Percentiles rank a stretch among this genome's conserved stretches.
Conservation (phyloP, 2,888 invertebrate genomes). For the Diarsia mendica region DNA sequence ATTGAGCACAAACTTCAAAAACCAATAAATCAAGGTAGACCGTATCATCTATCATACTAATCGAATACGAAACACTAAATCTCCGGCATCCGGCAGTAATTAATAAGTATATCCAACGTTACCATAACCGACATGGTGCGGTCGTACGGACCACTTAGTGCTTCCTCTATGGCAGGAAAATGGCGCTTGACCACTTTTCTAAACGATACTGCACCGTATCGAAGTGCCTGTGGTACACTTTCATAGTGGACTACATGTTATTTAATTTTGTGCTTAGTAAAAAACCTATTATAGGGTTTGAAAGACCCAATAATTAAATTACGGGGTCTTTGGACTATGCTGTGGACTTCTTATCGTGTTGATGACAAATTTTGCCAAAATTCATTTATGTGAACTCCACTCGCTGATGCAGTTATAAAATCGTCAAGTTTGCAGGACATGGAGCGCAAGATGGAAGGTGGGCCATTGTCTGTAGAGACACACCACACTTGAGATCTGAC, state of each 20-base stretch:
- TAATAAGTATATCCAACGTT: slow-evolving; percentile 32
- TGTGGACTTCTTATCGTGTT: too few relatives aligned
- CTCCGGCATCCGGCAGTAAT: slow-evolving; percentile 45
- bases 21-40: not conserved
- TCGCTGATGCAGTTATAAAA: too few relatives aligned
- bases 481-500: too few relatives aligned
- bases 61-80: slow-evolving; percentile 19
- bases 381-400: too few relatives aligned
- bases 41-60: slow-evolving; percentile 19
- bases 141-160: slow-evolving; percentile 44
- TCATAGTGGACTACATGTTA: slow-evolving; percentile 2
- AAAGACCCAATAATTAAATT: too few relatives aligned
- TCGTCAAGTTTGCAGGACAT: too few relatives aligned
- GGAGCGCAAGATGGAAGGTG: too few relatives aligned
- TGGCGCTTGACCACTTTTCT: slow-evolving; percentile 47
- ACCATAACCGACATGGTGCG: slow-evolving; percentile 33
- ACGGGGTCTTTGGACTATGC: too few relatives aligned
- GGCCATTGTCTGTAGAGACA: too few relatives aligned
- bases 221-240: slow-evolving; percentile 28
- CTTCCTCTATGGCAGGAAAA: slow-evolving; percentile 57
- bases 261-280: not conserved
- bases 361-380: too few relatives aligned
- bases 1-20: not conserved
- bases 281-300: not conserved
- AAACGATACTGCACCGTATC: slow-evolving; percentile 44